Evolutionary conservation across 2,113 vertebrate species (phyloP), one percentile per base, ranked within the genome.

Genomic region (Ptilonorhynchus violaceus): DNA sequence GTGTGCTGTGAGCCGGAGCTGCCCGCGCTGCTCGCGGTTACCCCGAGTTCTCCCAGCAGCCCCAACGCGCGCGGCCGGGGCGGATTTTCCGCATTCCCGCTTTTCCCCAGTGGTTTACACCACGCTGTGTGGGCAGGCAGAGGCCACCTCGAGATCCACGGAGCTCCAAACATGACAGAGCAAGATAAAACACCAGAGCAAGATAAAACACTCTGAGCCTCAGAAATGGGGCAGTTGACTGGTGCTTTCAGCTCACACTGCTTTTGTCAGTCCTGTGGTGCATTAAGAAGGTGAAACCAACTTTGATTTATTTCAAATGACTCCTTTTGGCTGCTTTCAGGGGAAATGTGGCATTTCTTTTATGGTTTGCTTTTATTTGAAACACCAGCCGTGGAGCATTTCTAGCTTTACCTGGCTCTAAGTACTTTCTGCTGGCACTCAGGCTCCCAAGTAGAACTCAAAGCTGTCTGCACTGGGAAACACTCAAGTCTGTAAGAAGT

Each of bases 151-250:
- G 10, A 33, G 80, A 63, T 47, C 33, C 3, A 31, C 1, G 0
- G 28, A 50, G 94, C 66, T 50, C 46, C 13, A 11, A 14, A 5
- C 7, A 0, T 2, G 37, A 8, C 13, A 15, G 46, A 28, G 5
- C 5, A 9, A 74, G 68, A 33, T 74, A 58, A 17, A 5, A 80
- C n/a, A 1, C 11, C 23, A 2, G 47, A 27, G 70, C 5, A 12
- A 49, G 85, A 50, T 44, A n/a, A 78, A 68, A 63, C 70, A 3
- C 73, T 16, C 1, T 4, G 76, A 81, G 78, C 74, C 80, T 77
- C 85, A 52, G 97, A 94, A 96, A 86, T 39, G 92, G 93, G 91
- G 67, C 91, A 85, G 87, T n/a, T 41, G 78, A 15, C 60, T 47
- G 91, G 49, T 83, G 90, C 93, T 95, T 82, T 88, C 70, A 84